A percentile compares a stretch with the other conserved stretches of the same genome.
phyloP scores from a whole-genome alignment of 2,113 vertebrate genomes.

The Lampris megalopsis region DNA sequence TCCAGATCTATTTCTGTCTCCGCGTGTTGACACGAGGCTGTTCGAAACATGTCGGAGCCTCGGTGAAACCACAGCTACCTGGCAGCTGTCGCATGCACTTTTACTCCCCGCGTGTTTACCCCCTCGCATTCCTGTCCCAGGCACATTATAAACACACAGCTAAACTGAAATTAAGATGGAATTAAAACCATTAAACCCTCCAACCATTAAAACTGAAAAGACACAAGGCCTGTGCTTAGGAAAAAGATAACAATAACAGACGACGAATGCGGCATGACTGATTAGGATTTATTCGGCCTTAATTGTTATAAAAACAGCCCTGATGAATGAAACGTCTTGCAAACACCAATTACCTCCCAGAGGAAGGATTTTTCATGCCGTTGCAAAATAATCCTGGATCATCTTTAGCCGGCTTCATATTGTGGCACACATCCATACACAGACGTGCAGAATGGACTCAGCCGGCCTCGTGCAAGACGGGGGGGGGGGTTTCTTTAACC shows the following conservation, averaged over 20 bases:
- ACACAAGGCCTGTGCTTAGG: neutral
- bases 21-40: slow-evolving; percentile 45
- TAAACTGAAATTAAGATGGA: slow-evolving; percentile 47
- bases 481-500: neutral
- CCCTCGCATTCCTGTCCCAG: slow-evolving; percentile 29
- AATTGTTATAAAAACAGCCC: slow-evolving; percentile 39
- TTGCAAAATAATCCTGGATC: slow-evolving; percentile 4
- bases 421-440: neutral
- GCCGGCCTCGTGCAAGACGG: neutral
- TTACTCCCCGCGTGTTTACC: slow-evolving; percentile 36
- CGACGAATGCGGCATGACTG: slow-evolving; percentile 24
- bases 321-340: slow-evolving; percentile 7
- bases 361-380: slow-evolving; percentile 1
- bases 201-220: slow-evolving; percentile 20
- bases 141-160: slow-evolving; percentile 38
- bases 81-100: slow-evolving; percentile 46
- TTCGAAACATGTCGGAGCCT: slow-evolving; percentile 58
- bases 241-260: slow-evolving; percentile 41
- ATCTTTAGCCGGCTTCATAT: neutral
- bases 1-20: slow-evolving; percentile 34
- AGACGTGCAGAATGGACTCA: neutral
- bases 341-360: neutral
- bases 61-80: slow-evolving; percentile 54
- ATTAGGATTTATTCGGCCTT: slow-evolving; percentile 47
- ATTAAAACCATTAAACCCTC: slow-evolving; percentile 35